Percentiles rank a stretch among this genome's conserved stretches.
Conservation (phyloP, 2,113 vertebrate species). For the Malaclemys terrapin region DNA sequence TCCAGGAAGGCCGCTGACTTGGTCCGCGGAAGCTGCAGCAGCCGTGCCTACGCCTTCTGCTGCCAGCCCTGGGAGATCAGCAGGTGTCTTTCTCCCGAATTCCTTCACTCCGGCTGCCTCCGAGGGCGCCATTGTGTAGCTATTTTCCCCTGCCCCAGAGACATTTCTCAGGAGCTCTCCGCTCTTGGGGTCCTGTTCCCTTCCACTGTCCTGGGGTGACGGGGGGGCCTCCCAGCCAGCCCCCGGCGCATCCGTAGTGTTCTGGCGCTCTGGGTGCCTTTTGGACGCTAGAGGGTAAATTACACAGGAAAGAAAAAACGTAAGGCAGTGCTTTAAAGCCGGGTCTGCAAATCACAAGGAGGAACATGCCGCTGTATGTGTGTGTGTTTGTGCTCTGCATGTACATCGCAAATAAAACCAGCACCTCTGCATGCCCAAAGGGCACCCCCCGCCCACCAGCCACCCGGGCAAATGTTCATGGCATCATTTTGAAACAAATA, state of each 20-base stretch:
- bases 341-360: neutral
- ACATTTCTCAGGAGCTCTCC: neutral
- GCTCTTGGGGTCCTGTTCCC: neutral
- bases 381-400: neutral
- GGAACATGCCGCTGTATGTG: accelerated
- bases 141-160: neutral
- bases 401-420: neutral
- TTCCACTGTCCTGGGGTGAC: neutral
- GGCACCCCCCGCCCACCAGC: neutral
- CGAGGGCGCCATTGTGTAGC: neutral
- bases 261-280: neutral
- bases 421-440: neutral
- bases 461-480: neutral
- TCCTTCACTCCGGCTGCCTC: neutral
- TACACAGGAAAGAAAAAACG: neutral
- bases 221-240: neutral
- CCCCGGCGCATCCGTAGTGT: neutral
- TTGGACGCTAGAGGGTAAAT: neutral
- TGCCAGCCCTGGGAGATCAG: neutral
- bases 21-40: neutral
- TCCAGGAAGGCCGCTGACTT: conserved; percentile 7
- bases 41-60: neutral
- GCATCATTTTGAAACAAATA: too few species aligned
- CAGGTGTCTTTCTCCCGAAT: neutral
- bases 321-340: too few species aligned